Percentiles rank a stretch among this genome's conserved stretches.
phyloP scores from a whole-genome alignment of 2,797 vertebrate genomes.

The Natrix natrix region DNA sequence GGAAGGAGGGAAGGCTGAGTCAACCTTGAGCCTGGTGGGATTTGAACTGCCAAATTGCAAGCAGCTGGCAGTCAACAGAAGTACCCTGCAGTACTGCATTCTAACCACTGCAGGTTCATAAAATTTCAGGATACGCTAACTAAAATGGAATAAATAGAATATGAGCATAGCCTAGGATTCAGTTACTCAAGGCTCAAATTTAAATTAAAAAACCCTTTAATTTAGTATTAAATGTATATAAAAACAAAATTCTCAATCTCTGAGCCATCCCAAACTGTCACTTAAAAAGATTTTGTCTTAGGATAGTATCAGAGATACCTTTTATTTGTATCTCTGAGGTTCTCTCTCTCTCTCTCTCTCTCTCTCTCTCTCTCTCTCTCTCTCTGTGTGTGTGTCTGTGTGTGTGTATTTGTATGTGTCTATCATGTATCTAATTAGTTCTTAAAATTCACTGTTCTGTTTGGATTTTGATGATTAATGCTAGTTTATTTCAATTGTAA shows the following conservation, averaged over 20 bases:
- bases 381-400: no score
- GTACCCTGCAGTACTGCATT: not conserved
- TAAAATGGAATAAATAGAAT: not conserved
- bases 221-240: not conserved
- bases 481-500: not conserved
- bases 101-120: not conserved
- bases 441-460: not conserved
- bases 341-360: not conserved
- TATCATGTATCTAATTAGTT: not conserved
- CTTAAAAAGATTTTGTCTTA: not conserved
- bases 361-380: not conserved
- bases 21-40: not conserved
- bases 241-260: not conserved
- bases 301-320: not conserved
- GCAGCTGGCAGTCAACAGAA: not conserved
- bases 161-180: not conserved
- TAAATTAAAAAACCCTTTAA: not conserved
- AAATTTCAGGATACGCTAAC: not conserved
- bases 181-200: not conserved
- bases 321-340: not conserved
- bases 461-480: not conserved
- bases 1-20: not conserved
- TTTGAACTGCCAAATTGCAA: not conserved
- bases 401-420: no score
- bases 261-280: not conserved